phyloP scores from a whole-genome alignment of 2,888 invertebrate species.

The Diachrysia chrysitis region DNA sequence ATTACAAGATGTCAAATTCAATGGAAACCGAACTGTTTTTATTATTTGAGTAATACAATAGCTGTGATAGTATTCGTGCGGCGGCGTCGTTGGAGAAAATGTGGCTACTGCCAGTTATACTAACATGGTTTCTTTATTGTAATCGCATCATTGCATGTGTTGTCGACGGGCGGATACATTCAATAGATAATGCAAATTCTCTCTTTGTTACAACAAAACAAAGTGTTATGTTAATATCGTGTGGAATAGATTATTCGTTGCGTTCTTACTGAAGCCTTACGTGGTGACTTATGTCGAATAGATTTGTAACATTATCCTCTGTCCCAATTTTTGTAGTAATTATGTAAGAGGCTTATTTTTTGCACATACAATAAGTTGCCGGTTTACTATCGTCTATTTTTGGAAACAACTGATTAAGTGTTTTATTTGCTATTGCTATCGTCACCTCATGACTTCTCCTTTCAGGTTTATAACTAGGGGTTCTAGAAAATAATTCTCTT shows the following conservation, averaged over 20 bases:
- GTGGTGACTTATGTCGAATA: not conserved
- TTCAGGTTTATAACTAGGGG: too few relatives aligned
- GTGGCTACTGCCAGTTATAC: constrained; percentile 10
- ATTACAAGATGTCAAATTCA: constrained; percentile 13
- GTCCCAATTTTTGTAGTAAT: not conserved
- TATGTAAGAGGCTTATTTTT: not conserved
- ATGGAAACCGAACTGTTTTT: constrained; percentile 13
- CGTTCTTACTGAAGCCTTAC: not conserved
- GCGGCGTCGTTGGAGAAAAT: not conserved
- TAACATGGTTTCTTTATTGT: constrained; percentile 35
- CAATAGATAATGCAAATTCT: constrained; percentile 28
- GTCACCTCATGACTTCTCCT: not conserved
- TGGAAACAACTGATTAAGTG: not conserved
- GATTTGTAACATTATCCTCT: constrained; percentile 6
- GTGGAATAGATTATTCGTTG: not conserved
- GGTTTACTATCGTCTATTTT: not conserved
- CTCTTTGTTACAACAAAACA: constrained; percentile 20
- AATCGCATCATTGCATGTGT: constrained; percentile 22
- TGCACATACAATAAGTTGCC: not conserved
- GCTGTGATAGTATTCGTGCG: not conserved
- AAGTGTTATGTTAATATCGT: constrained; percentile 4
- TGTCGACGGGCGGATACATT: not conserved
- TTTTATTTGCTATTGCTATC: not conserved
- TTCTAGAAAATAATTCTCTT: too few relatives aligned
- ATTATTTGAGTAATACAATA: constrained; percentile 18